Base-by-base conservation (phyloP, 2,797 vertebrate genomes). In the Percopsis omiscomaycus region DNA sequence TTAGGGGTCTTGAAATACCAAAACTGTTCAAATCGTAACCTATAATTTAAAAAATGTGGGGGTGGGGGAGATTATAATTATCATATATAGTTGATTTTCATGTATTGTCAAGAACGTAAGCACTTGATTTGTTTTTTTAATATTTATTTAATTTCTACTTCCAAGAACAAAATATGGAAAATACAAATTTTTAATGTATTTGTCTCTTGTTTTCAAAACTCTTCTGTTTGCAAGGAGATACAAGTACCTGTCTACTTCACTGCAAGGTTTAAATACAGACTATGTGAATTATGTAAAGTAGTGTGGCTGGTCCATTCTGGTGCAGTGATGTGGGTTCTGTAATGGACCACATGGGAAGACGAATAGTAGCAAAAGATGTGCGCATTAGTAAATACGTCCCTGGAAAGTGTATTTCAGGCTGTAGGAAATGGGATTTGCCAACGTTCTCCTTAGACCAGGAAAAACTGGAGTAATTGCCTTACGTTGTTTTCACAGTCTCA, bases 381-480 rank as follows among this genome's bases (percentile, higher is more conserved):
- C 22, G 15, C 51, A 28, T 22, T 1, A 47, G 46, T 46, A 69
- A 59, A 56, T 48, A 47, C 46, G 66, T 55, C 53, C 80, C 59
- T 74, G 67, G 78, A 48, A 61, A 27, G 44, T 60, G 53, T 72
- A 13, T 78, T 22, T 22, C 22, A 22, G 22, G 32, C 32, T 37
- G 32, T 37, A 8, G 32, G 32, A 37, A 5, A 5, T 37, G 32
- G 5, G 32, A 37, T 22, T 22, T 37, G 5, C 32, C 32, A 37
- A 37, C 32, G 2, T 37, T 71, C 78, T 73, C 63, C 64, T 73
- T 61, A 55, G 4, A 59, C 71, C 46, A 29, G 65, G 60, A 80
- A 74, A 63, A 65, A 85, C 77, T 16, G 61, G 29, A 72, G 64
- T 71, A 73, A 79, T 83, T 82, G 77, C 74, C 78, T 84, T 56